Evolutionary conservation across 2,888 invertebrate species (phyloP).

Genomic region (Priocnemis perturbator): DNA sequence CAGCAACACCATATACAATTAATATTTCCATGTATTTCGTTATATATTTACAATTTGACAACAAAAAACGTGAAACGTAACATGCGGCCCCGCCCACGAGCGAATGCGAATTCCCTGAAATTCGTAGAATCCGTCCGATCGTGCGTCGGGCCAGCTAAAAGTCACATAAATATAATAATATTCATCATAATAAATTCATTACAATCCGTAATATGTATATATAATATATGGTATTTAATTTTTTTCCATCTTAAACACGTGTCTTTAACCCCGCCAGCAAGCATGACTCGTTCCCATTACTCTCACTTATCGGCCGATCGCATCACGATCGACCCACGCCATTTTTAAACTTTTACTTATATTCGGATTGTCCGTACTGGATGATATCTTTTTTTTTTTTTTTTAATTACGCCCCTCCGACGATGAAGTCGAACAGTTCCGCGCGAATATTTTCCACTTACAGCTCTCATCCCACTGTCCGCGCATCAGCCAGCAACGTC

Average conservation of each 20-base stretch:
- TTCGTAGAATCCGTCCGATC: slow-evolving; percentile 41
- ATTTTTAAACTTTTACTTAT: slow-evolving; percentile 54
- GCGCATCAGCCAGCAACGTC: background rate
- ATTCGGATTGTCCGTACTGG: slow-evolving; percentile 70
- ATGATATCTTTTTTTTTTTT: slow-evolving; percentile 61
- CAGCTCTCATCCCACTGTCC: background rate
- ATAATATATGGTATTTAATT: slow-evolving; percentile 61
- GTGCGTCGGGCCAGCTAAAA: slow-evolving; percentile 62
- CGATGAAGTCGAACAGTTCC: slow-evolving; percentile 16
- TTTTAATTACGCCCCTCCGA: no score
- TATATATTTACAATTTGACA: slow-evolving; percentile 73
- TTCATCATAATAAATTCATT: slow-evolving; percentile 65
- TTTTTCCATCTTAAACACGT: slow-evolving; percentile 44
- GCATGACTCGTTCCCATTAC: background rate
- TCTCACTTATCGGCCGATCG: slow-evolving; percentile 15
- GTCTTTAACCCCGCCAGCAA: slow-evolving; percentile 34
- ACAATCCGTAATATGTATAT: slow-evolving; percentile 55
- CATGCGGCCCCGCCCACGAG: slow-evolving; percentile 60
- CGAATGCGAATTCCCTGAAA: slow-evolving; percentile 37
- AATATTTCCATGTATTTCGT: slow-evolving; percentile 68
- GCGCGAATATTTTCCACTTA: slow-evolving; percentile 24
- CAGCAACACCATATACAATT: slow-evolving; percentile 36
- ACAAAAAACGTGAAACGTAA: slow-evolving; percentile 66
- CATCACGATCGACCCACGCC: slow-evolving; percentile 28
- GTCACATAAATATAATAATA: slow-evolving; percentile 64